Evolutionary conservation across 2,888 invertebrate genomes (phyloP).

Genomic region (Ariolimax columbianus): DNA sequence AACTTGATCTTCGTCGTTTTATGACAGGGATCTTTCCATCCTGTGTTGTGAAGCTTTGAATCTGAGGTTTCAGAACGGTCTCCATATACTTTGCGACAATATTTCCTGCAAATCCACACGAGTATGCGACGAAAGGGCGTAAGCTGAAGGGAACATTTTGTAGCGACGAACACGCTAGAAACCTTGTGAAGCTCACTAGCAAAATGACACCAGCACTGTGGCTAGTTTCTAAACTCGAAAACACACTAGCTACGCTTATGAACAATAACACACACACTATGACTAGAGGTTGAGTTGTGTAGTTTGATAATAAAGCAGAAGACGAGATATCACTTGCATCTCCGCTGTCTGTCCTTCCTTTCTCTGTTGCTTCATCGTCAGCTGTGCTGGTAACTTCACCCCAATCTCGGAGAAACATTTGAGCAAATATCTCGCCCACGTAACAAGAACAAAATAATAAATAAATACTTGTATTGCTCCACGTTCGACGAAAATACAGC

Average conservation of each 20-base stretch:
- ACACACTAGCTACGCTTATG: conserved; percentile 72
- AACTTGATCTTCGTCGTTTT: conserved; percentile 74
- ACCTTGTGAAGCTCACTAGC: conserved; percentile 75
- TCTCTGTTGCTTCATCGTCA: conserved; percentile 6
- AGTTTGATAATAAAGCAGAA: conserved; percentile 52
- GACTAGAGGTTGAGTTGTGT: conserved; percentile 71
- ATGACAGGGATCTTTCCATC: conserved; percentile 76
- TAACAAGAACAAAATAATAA: conserved; percentile 76
- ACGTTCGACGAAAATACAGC: conserved; percentile 74
- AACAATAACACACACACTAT: conserved; percentile 70
- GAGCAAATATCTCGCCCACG: conserved; percentile 75
- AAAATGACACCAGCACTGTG: conserved; percentile 73
- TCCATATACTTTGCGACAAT: conserved; percentile 78
- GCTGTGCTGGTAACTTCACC: conserved; percentile 21
- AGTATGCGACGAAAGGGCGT: conserved; percentile 75
- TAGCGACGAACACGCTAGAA: conserved; percentile 73
- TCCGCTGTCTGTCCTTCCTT: conserved; percentile 4
- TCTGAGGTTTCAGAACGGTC: conserved; percentile 73
- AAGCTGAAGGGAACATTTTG: conserved; percentile 69
- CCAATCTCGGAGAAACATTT: conserved; percentile 62
- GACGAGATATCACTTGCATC: conserved; percentile 17
- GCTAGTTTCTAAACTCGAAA: conserved; percentile 74
- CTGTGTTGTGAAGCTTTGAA: conserved; percentile 72
- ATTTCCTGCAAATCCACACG: conserved; percentile 75
- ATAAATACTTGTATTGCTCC: conserved; percentile 77